Evolutionary conservation across 1,140 invertebrate species (phyloP).

Genomic region (Piezodorus guildinii): DNA sequence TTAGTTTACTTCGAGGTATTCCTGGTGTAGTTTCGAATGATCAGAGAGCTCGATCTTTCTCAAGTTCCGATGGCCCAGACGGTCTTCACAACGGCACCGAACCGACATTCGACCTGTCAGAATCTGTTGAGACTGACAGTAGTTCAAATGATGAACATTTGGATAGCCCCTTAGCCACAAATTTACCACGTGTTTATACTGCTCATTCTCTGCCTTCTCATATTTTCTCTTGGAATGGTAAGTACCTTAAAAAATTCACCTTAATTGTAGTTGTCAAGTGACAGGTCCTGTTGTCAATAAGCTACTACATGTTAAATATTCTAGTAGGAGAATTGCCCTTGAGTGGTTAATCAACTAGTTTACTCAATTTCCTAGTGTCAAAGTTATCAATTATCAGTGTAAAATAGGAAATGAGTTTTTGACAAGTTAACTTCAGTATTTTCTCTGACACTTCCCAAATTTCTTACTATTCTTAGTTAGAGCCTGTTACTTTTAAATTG

Average conservation of each 20-base stretch:
- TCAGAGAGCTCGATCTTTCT: constrained; percentile 67
- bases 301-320: too few relatives aligned
- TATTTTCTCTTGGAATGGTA: constrained; percentile 82
- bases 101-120: constrained; percentile 45
- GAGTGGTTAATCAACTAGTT: too few relatives aligned
- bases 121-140: constrained; percentile 47
- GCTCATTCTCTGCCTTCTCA: constrained; percentile 80
- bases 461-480: too few relatives aligned
- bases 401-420: too few relatives aligned
- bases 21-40: constrained; percentile 56
- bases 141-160: constrained; percentile 40
- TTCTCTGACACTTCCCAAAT: too few relatives aligned
- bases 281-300: too few relatives aligned
- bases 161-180: constrained; percentile 33
- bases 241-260: constrained; percentile 33
- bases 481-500: too few relatives aligned
- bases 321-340: too few relatives aligned
- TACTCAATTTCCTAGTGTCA: too few relatives aligned
- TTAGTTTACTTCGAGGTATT: constrained; percentile 58
- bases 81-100: constrained; percentile 27
- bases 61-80: constrained; percentile 52
- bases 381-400: too few relatives aligned
- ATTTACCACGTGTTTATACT: constrained; percentile 64
- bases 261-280: too few relatives aligned
- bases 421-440: too few relatives aligned